phyloP scores from a whole-genome alignment of 2,113 vertebrate species.

The Ictalurus punctatus region DNA sequence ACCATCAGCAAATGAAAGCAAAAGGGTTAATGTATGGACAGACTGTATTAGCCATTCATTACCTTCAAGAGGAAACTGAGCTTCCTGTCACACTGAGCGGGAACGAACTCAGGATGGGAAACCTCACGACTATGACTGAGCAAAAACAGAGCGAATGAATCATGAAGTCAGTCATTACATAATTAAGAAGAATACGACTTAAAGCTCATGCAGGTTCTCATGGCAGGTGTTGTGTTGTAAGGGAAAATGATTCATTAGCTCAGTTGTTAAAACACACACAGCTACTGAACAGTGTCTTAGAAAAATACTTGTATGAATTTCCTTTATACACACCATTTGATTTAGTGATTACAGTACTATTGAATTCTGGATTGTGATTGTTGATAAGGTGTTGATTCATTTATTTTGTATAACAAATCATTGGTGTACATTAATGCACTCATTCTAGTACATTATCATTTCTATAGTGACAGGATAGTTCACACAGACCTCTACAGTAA shows the following conservation, averaged over 20 bases:
- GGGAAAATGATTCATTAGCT: slow-evolving; percentile 1
- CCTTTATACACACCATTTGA: not conserved
- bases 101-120: not conserved
- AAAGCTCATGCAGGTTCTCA: not conserved
- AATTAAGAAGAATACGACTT: not conserved
- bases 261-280: not conserved
- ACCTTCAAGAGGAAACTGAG: slow-evolving; percentile 20
- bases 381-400: not conserved
- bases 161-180: slow-evolving; percentile 13
- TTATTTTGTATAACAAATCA: not conserved
- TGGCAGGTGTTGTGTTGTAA: not conserved
- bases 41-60: slow-evolving; percentile 4
- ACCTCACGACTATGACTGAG: not conserved
- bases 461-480: not conserved
- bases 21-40: not conserved
- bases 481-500: not conserved
- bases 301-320: not conserved
- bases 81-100: not conserved
- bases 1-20: slow-evolving; percentile 37
- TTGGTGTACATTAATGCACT: not conserved
- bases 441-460: not conserved
- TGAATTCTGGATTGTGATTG: not conserved
- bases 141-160: not conserved
- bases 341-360: not conserved
- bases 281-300: not conserved